Percentiles rank a stretch among this genome's conserved stretches.
Evolutionary conservation across 2,888 invertebrate genomes (phyloP).

Genomic region (Timema cristinae): DNA sequence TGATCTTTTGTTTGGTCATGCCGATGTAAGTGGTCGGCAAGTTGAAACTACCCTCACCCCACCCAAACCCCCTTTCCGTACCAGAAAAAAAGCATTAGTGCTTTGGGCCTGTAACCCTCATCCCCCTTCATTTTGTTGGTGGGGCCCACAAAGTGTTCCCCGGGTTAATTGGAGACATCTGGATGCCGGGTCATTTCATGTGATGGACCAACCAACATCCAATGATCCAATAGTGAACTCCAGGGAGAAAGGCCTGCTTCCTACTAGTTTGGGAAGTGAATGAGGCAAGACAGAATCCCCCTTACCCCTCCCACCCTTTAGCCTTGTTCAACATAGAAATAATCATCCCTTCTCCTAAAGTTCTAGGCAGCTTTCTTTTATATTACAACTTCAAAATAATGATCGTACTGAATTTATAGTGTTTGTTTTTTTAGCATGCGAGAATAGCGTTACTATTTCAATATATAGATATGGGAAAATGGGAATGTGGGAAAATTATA

Average conservation of each 20-base stretch:
- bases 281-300: slow-evolving; percentile 12
- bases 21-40: slow-evolving; percentile 14
- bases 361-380: too few relatives aligned
- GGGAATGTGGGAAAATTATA: too few relatives aligned
- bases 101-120: too few relatives aligned
- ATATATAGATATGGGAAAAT: too few relatives aligned
- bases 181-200: slow-evolving; percentile 24
- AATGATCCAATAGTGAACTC: slow-evolving; percentile 20
- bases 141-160: slow-evolving; percentile 26
- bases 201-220: slow-evolving; percentile 23
- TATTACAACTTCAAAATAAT: too few relatives aligned
- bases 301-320: neutral
- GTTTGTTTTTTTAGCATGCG: too few relatives aligned
- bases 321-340: neutral
- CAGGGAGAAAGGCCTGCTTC: slow-evolving; percentile 4
- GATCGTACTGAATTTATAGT: too few relatives aligned
- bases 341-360: too few relatives aligned
- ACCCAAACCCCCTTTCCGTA: neutral
- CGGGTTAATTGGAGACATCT: slow-evolving; percentile 30
- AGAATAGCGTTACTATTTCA: too few relatives aligned
- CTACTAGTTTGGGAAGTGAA: slow-evolving; percentile 11
- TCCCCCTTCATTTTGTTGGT: neutral
- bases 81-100: too few relatives aligned
- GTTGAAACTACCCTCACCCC: neutral
- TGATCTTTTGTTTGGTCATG: slow-evolving; percentile 12